Conservation (phyloP, 2,888 invertebrate species). For the Tyria jacobaeae region DNA sequence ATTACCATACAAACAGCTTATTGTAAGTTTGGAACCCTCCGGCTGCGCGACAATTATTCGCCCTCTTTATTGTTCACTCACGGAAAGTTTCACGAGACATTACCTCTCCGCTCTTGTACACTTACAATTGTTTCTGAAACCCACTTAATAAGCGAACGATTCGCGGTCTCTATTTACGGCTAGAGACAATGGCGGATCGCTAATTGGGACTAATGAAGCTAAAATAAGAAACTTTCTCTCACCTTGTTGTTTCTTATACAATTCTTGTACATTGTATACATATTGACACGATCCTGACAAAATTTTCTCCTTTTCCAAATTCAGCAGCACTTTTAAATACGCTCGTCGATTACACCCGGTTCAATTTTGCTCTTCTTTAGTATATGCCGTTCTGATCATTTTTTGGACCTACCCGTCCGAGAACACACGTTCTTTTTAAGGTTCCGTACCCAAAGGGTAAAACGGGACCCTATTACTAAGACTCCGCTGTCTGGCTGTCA, state of each 20-base stretch:
- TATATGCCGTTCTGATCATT: too few species aligned
- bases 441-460: too few species aligned
- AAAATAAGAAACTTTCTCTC: neutral
- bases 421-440: too few species aligned
- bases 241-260: neutral
- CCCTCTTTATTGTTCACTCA: conserved; percentile 49
- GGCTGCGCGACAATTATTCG: conserved; percentile 41
- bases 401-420: too few species aligned
- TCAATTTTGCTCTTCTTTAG: too few species aligned
- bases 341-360: too few species aligned
- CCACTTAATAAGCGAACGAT: conserved; percentile 44
- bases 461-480: too few species aligned
- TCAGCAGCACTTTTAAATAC: too few species aligned
- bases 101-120: conserved; percentile 29
- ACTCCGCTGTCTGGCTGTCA: too few species aligned
- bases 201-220: conserved; percentile 10
- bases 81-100: conserved; percentile 41
- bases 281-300: too few species aligned
- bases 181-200: conserved; percentile 11
- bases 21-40: conserved; percentile 40
- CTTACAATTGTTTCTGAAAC: conserved; percentile 39
- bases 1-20: conserved; percentile 44
- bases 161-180: conserved; percentile 38
- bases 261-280: too few species aligned
- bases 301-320: too few species aligned